A percentile compares a stretch with the other conserved stretches of the same genome.
Conservation (phyloP, 2,113 vertebrate genomes). For the Cryptomyrus ogoouensis region DNA sequence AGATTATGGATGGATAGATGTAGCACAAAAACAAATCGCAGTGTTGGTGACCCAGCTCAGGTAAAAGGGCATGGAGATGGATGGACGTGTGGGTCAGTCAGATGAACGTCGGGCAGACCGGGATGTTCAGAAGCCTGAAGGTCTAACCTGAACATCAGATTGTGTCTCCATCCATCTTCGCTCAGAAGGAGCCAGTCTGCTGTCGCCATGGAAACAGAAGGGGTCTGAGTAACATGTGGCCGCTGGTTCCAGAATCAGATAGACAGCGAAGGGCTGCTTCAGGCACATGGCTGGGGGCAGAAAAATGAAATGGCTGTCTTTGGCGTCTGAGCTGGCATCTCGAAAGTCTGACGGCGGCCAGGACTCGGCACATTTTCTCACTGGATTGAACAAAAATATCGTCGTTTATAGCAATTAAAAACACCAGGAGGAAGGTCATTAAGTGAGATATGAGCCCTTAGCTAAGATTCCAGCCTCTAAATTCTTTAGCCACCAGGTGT, state of each 20-base stretch:
- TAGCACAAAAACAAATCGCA: no score
- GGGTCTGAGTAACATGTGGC: not conserved
- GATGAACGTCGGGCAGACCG: no score
- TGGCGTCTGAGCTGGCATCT: not conserved
- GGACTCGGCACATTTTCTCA: not conserved
- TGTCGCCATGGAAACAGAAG: not conserved
- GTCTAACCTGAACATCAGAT: not conserved
- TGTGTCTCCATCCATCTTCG: not conserved
- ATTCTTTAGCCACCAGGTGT: not conserved
- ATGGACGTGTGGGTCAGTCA: not conserved
- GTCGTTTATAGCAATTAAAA: not conserved
- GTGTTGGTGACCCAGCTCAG: not conserved
- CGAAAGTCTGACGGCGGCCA: not conserved
- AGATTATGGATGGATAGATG: no score
- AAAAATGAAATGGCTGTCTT: not conserved
- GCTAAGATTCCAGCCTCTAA: not conserved
- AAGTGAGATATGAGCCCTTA: not conserved
- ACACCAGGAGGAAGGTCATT: not conserved
- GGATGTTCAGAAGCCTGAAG: not conserved
- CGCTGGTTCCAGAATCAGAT: not conserved
- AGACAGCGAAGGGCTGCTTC: not conserved
- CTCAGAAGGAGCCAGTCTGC: not conserved
- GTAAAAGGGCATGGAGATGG: not conserved
- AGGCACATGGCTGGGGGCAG: not conserved
- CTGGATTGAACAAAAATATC: not conserved